A percentile compares a stretch with the other conserved stretches of the same genome.
phyloP scores from a whole-genome alignment of 2,888 invertebrate genomes.

The Pandemis corylana region DNA sequence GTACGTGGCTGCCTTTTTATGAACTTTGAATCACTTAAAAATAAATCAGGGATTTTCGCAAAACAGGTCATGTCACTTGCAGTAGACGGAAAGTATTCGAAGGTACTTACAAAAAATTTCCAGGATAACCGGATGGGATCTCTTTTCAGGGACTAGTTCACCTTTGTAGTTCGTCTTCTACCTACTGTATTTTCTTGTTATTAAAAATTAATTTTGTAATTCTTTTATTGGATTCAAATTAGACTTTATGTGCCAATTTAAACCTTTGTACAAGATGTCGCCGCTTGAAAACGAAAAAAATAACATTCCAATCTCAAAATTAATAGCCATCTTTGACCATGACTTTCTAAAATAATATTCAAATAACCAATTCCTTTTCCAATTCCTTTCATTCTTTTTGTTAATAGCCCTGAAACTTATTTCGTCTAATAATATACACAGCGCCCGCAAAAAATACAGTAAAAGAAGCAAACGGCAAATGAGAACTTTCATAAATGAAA shows the following conservation, averaged over 20 bases:
- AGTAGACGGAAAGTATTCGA: too few species aligned
- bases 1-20: not conserved
- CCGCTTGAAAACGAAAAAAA: not conserved
- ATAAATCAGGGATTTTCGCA: not conserved
- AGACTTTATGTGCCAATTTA: too few species aligned
- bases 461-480: constrained; percentile 32
- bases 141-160: too few species aligned
- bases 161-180: too few species aligned
- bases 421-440: constrained; percentile 14
- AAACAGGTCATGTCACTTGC: too few species aligned
- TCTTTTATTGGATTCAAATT: too few species aligned
- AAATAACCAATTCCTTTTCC: not conserved
- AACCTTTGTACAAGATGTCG: too few species aligned
- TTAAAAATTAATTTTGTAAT: too few species aligned
- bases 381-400: not conserved
- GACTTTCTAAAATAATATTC: not conserved
- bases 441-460: not conserved
- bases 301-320: not conserved
- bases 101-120: too few species aligned
- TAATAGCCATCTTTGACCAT: not conserved
- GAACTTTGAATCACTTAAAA: not conserved
- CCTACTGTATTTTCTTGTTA: too few species aligned
- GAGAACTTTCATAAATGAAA: constrained; percentile 38
- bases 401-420: not conserved
- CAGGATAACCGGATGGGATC: too few species aligned